Evolutionary conservation across 2,888 invertebrate species (phyloP), one percentile per base, ranked within the genome.

Genomic region (Scaptodrosophila latifasciaeformis): DNA sequence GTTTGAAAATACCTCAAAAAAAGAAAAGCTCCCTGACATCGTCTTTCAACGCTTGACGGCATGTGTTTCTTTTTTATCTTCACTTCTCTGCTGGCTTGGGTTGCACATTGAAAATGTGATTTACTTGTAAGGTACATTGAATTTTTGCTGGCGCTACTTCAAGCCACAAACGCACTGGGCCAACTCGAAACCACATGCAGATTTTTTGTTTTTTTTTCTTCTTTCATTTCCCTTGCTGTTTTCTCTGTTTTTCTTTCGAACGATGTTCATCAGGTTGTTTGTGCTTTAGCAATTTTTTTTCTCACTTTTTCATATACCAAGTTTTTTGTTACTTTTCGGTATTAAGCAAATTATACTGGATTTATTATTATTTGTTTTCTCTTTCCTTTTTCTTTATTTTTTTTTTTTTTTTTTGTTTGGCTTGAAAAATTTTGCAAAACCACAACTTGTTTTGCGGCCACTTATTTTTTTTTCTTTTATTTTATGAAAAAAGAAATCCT

Each of bases 31-130:
- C 79, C 70, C 77, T 69, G 66, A 75, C 65, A 58, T 60, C 59
- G 59, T 67, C 58, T 61, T 59, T 48, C 44, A 48, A 45, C 48
- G 30, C 61, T 53, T 39, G 59, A 49, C 54, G 50, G 56, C 50
- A 34, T 58, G 62, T 52, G 59, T 59, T 62, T 61, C 49, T 45
- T 31, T 19, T 31, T 45, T 6, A 4, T 9, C 1, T 44, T 4
- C 27, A 35, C 15, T 15, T 7, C 13, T 6, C 9, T 35, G 13
- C 2, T 56, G 24, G 37, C 30, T 65, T 51, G 47, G 51, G 44
- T 52, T 42, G 37, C 60, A 53, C 58, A 54, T 60, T 49, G 79
- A 60, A 75, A 76, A 78, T 76, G 81, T 67, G 67, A 78, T 81
- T 76, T 78, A 58, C 78, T 68, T 78, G 69, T 69, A 55, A n/a